Evolutionary conservation across 2,888 invertebrate species (phyloP), one percentile per base, ranked within the genome.

Genomic region (Chesias legatella): DNA sequence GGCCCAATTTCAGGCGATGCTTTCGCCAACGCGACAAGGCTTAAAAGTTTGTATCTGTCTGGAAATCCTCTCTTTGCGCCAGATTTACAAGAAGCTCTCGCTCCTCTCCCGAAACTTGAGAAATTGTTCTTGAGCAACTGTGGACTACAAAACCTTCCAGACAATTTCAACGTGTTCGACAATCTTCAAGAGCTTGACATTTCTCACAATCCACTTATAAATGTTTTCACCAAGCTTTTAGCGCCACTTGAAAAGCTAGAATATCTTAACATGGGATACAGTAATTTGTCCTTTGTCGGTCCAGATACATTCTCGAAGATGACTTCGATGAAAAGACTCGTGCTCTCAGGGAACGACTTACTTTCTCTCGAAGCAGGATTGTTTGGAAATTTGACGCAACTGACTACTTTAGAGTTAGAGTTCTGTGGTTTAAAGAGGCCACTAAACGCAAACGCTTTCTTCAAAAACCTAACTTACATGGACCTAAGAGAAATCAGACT

Each of bases 241-340:
- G 91, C 91, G 1, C 93, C 93, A 0, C 70, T 93, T 1, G 90
- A 91, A 43, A 91, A 91, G 7, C 73, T 94, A 21, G 91, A 92
- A 67, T 92, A 91, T 59, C 76, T 93, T 2, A 92, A 93, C 67
- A 93, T 94, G 93, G 92, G 93, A 4, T 92, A 92, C 64, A 93
- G 93, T 69, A 91, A 92, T 63, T 78, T 93, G 1, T 91, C 92
- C 0, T 88, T 90, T 50, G 84, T 93, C 37, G 90, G 91, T 0
- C 91, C 91, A 23, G 88, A 91, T 20, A 90, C 92, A 1, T 94
- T 93, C 61, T 89, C 92, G 3, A 90, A 91, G 62, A 93, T 93
- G 92, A 91, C 91, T 1, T 90, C 91, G 6, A 85, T 93, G 76
- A 91, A 90, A 60, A 88, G 89, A 33, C 77, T 93, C 10, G 88